A percentile compares a stretch with the other conserved stretches of the same genome.
Conservation (phyloP, 2,888 invertebrate species). For the Diaphora mendica region DNA sequence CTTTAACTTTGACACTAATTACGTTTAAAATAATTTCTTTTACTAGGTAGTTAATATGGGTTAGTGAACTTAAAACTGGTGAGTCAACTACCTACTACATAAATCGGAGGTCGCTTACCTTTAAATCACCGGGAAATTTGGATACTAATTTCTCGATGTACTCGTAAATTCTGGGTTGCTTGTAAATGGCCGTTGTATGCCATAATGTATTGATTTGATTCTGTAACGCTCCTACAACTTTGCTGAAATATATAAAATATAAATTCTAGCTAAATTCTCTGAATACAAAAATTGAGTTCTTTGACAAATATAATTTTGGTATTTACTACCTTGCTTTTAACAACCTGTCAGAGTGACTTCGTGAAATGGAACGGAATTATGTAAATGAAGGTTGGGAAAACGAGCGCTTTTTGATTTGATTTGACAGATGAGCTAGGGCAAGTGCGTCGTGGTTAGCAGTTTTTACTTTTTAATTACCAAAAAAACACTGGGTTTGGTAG, state of each 20-base stretch:
- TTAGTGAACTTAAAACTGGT: no score
- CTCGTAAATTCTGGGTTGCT: slow-evolving; percentile 95
- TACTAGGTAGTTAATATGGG: no score
- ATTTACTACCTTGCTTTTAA: background rate
- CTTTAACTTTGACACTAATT: no score
- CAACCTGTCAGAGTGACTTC: background rate
- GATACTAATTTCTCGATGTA: slow-evolving; percentile 93
- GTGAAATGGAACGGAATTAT: background rate
- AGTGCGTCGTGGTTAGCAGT: no score
- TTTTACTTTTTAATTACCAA: no score
- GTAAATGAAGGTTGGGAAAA: no score
- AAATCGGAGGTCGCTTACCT: slow-evolving; percentile 79
- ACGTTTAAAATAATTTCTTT: no score
- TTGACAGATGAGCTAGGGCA: background rate
- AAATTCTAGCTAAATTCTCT: background rate
- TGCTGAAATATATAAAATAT: slow-evolving; percentile 84
- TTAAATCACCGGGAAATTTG: slow-evolving; percentile 94
- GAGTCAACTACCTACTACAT: background rate
- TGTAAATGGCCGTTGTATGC: slow-evolving; percentile 97
- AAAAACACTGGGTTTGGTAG: background rate
- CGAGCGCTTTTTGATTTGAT: no score
- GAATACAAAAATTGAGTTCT: no score
- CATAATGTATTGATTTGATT: slow-evolving; percentile 94
- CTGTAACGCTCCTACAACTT: slow-evolving; percentile 92
- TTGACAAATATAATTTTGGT: no score